phyloP scores from a whole-genome alignment of 2,888 invertebrate species.

The Arrhopalites spinosus region DNA sequence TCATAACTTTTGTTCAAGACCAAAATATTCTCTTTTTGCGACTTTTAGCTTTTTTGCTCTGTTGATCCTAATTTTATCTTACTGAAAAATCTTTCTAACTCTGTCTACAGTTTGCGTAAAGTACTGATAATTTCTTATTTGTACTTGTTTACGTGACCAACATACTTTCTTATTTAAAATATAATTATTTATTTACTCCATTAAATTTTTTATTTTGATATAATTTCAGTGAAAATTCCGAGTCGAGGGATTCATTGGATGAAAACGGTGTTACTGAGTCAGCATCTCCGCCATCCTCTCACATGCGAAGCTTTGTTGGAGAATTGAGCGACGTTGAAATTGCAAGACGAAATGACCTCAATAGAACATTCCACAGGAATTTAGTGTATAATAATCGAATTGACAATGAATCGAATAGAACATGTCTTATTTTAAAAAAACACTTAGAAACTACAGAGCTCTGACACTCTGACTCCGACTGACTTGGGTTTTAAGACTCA shows the following conservation, averaged over 20 bases:
- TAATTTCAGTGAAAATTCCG: constrained; percentile 69
- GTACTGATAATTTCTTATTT: too few relatives aligned
- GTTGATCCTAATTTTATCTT: too few relatives aligned
- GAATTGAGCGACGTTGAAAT: constrained; percentile 41
- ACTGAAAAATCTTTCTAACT: too few relatives aligned
- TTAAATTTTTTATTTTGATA: background rate
- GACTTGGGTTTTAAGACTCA: background rate
- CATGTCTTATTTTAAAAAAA: constrained; percentile 56
- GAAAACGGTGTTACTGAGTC: constrained; percentile 70
- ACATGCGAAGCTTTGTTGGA: constrained; percentile 56
- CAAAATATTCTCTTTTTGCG: too few relatives aligned
- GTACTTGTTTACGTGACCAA: too few relatives aligned
- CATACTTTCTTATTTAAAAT: too few relatives aligned
- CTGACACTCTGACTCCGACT: too few relatives aligned
- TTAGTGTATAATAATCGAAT: constrained; percentile 54
- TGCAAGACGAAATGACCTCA: constrained; percentile 54
- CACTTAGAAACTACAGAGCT: constrained; percentile 56
- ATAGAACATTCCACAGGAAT: constrained; percentile 56
- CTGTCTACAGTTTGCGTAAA: too few relatives aligned
- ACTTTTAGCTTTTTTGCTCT: too few relatives aligned
- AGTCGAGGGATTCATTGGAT: constrained; percentile 78
- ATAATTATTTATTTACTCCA: background rate
- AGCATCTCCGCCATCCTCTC: constrained; percentile 59
- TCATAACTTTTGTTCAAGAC: too few relatives aligned
- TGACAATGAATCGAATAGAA: constrained; percentile 44